Evolutionary conservation across 2,113 vertebrate species (phyloP).

Genomic region (Myocastor coypus): DNA sequence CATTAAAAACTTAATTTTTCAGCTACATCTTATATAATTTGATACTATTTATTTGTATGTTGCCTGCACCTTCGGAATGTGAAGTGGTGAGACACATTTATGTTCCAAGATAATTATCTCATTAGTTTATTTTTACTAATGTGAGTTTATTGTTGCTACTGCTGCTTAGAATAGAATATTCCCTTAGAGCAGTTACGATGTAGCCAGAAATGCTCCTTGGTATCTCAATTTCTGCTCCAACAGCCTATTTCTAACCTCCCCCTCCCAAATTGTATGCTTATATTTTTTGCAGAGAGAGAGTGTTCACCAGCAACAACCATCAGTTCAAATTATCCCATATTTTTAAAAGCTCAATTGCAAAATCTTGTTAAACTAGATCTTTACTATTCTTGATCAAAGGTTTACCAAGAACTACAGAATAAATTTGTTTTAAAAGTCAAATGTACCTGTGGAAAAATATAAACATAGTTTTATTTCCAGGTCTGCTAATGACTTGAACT

Average conservation of each 20-base stretch:
- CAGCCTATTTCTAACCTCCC: not conserved
- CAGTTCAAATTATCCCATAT: slow-evolving; percentile 34
- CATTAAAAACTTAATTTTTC: slow-evolving; percentile 48
- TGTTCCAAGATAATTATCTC: slow-evolving; percentile 62
- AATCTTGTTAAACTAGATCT: slow-evolving; percentile 49
- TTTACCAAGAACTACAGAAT: slow-evolving; percentile 1
- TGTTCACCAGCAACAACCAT: slow-evolving; percentile 38
- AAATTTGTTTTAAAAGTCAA: slow-evolving; percentile 53
- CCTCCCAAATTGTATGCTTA: not conserved
- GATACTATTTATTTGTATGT: not conserved
- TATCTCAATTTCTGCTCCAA: not conserved
- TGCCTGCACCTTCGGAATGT: slow-evolving; percentile 41
- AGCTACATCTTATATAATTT: not conserved
- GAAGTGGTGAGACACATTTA: slow-evolving; percentile 39
- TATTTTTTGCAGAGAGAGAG: slow-evolving; percentile 41
- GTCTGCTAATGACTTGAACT: not conserved
- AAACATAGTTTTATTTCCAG: slow-evolving; percentile 23
- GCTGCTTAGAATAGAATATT: slow-evolving; percentile 67
- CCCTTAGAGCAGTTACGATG: not conserved
- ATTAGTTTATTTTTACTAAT: slow-evolving; percentile 75
- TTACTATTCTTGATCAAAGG: slow-evolving; percentile 35
- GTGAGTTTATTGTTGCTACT: slow-evolving; percentile 61
- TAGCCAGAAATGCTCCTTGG: slow-evolving; percentile 36
- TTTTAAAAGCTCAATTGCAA: slow-evolving; percentile 38
- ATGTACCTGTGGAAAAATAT: not conserved